Evolutionary conservation across 2,888 invertebrate genomes (phyloP).

Genomic region (Cephus nigrinus): DNA sequence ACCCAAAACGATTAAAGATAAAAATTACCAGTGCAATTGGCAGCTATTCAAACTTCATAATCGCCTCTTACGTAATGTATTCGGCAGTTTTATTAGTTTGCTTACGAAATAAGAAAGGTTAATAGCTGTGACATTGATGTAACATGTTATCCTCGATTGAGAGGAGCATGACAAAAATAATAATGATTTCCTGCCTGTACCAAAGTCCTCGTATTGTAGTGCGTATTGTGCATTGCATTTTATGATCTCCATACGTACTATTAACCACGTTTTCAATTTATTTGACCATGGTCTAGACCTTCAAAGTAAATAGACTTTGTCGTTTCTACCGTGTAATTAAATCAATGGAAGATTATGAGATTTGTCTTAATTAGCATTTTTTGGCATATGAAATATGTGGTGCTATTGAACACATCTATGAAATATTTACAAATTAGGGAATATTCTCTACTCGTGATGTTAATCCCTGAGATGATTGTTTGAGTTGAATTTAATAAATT

Average conservation of each 20-base stretch:
- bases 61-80: background rate
- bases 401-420: background rate
- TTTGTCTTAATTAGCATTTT: background rate
- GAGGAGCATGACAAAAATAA: background rate
- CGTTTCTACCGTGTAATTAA: background rate
- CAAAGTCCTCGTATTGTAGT: background rate
- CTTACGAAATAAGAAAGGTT: background rate
- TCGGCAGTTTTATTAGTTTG: background rate
- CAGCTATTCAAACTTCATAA: background rate
- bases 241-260: background rate
- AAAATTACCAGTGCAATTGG: background rate
- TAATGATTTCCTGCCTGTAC: constrained; percentile 13
- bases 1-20: background rate
- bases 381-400: background rate
- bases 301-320: background rate
- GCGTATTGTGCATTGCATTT: background rate
- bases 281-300: background rate
- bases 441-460: background rate
- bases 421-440: background rate
- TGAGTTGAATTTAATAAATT: background rate
- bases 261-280: background rate
- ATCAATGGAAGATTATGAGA: background rate
- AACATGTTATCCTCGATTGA: background rate
- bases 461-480: background rate
- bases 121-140: background rate